Base-by-base conservation (phyloP, 1,140 invertebrate species). In the Drosophila trapezifrons region DNA sequence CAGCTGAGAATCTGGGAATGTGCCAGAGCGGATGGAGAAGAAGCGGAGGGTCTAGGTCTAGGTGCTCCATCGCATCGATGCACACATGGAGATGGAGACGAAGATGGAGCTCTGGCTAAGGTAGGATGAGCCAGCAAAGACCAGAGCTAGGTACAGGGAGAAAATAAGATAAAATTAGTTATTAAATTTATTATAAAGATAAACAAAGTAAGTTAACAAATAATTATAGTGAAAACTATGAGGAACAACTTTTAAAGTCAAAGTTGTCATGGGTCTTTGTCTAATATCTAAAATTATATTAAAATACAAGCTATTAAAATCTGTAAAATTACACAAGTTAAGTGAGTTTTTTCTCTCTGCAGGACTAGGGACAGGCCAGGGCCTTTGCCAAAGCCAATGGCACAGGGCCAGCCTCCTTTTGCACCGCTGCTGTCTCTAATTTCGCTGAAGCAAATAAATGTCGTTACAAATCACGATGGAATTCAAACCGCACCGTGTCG, bases 401-500 rank as follows among this genome's bases (percentile, higher is more conserved):
- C 64, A 37, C 29, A 58, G 49, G 63, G 43, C 54, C 59, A 74
- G 42, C 18, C 40, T 55, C 35, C 65, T 47, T 37, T 55, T 52
- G 37, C 64, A 18, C 37, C 37, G 57, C 57, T 74, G 57, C 57
- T 74, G 67, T 78, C 73, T 89, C 84, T 89, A 90, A 89, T 90
- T 90, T 89, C 77, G 80, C 64, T 84, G 85, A 70, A 74, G 80
- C 85, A 89, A 84, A 89, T 90, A 90, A 89, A 89, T 84, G 85
- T 89, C 84, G 80, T 89, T 89, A 89, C 84, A 90, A 89, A 89
- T 89, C 84, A 89, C 84, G 80, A 80, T 84, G 84, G 84, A 89
- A 89, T 89, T 90, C 84, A 69, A 90, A 74, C 69, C 49, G 62
- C 67, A 67, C 67, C 83, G 84, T 77, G 80, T 89, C 79, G 80